phyloP scores from a whole-genome alignment of 23 tunicate species.

The Styela clava region DNA sequence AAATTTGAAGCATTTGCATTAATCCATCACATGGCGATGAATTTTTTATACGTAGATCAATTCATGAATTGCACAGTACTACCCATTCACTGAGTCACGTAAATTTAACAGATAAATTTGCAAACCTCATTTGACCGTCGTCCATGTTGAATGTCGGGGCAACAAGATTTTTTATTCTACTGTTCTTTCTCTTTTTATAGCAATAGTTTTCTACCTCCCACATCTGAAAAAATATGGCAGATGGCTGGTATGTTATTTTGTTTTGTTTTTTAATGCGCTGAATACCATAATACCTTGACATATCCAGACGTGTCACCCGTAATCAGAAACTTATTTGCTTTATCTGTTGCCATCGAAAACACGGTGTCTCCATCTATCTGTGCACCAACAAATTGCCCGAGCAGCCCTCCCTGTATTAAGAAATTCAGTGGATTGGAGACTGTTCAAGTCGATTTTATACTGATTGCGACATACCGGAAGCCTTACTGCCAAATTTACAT shows the following conservation, averaged over 20 bases:
- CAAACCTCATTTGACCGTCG: conserved; percentile 13
- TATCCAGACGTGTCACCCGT: conserved; percentile 85
- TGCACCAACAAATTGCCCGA: conserved; percentile 93
- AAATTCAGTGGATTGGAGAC: background rate
- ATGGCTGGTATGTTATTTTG: background rate
- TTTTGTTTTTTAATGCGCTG: background rate
- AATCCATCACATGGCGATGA: too few relatives aligned
- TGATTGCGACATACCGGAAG: too few relatives aligned
- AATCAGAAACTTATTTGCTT: conserved; percentile 49
- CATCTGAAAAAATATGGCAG: conserved; percentile 34
- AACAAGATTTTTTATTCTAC: background rate
- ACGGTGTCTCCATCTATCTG: conserved; percentile 69
- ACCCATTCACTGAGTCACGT: too few relatives aligned
- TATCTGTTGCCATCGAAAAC: conserved; percentile 76
- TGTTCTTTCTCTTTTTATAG: conserved; percentile 4
- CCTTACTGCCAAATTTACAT: too few relatives aligned
- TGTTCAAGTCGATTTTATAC: too few relatives aligned
- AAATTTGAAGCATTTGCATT: too few relatives aligned
- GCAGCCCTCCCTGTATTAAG: conserved; percentile 58
- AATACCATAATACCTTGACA: conserved; percentile 57
- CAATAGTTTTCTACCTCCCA: conserved; percentile 74
- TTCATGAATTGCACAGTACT: too few relatives aligned
- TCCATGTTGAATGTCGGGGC: conserved; percentile 11
- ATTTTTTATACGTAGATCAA: too few relatives aligned
- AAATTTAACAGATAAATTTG: too few relatives aligned